These are phyloP conservation scores for Zaprionus ghesquierei DNA, from an alignment of 1,140 invertebrate species.

Conservation along the genomic window DNA sequence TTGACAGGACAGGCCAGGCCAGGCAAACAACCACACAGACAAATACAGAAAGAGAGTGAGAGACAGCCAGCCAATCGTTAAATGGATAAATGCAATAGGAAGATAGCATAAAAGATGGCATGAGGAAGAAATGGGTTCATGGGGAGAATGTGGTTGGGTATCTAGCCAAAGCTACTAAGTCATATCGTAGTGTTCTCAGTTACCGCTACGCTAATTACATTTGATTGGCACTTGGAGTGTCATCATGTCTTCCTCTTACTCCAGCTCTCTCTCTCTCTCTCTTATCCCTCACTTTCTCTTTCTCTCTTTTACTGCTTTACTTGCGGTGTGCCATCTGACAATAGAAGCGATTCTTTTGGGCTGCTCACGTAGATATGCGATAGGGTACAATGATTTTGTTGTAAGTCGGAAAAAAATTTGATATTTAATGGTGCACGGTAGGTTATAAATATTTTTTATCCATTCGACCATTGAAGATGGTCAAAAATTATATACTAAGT, in stretches of 20 bases:
- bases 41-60: background rate
- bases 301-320: background rate
- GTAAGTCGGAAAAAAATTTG: background rate
- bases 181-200: slow-evolving; percentile 53
- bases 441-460: background rate
- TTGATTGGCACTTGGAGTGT: slow-evolving; percentile 65
- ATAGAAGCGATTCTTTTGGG: slow-evolving; percentile 1
- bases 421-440: background rate
- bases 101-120: slow-evolving; percentile 2
- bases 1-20: background rate
- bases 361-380: background rate
- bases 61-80: slow-evolving; percentile 31
- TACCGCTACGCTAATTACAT: slow-evolving; percentile 75
- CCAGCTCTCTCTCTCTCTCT: background rate
- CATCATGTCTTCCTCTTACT: background rate
- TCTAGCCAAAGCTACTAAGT: background rate
- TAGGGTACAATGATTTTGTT: slow-evolving; percentile 1
- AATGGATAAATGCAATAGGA: slow-evolving; percentile 61
- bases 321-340: background rate
- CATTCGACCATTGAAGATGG: too few species aligned
- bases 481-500: too few species aligned
- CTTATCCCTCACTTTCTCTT: background rate
- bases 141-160: background rate
- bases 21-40: slow-evolving; percentile 30
- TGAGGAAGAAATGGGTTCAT: background rate